phyloP scores from a whole-genome alignment of 2,113 vertebrate species.

The Equus przewalskii region DNA sequence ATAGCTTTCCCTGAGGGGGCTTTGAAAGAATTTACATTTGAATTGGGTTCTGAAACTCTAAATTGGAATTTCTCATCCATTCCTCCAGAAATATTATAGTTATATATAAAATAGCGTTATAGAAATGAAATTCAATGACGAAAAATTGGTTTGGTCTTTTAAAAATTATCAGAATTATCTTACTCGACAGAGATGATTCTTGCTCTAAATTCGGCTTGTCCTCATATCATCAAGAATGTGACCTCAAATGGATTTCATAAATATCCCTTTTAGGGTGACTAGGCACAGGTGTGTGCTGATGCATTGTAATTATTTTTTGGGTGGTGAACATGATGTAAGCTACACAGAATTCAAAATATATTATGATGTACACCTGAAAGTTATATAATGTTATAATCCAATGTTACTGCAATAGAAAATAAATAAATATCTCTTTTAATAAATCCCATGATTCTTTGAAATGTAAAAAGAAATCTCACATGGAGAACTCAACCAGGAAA shows the following conservation, averaged over 20 bases:
- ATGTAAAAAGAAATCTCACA: constrained; percentile 4
- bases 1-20: constrained; percentile 6
- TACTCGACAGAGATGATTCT: constrained; percentile 4
- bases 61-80: constrained; percentile 51
- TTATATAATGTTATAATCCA: too few relatives aligned
- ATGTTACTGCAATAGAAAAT: too few relatives aligned
- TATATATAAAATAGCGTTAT: background rate
- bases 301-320: too few relatives aligned
- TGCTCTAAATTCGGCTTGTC: constrained; percentile 37
- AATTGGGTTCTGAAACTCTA: constrained; percentile 65
- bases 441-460: constrained; percentile 25
- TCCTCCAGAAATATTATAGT: constrained; percentile 33
- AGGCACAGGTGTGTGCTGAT: too few relatives aligned
- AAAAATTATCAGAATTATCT: constrained; percentile 54
- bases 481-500: background rate
- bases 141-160: constrained; percentile 40
- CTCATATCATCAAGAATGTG: constrained; percentile 14
- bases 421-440: background rate
- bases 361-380: too few relatives aligned
- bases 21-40: constrained; percentile 64
- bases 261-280: constrained; percentile 25
- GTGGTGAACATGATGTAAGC: too few relatives aligned
- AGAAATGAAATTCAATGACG: constrained; percentile 55
- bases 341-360: too few relatives aligned
- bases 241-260: constrained; percentile 36